Conservation (phyloP, 2,113 vertebrate genomes). For the Stigmatopora argus region DNA sequence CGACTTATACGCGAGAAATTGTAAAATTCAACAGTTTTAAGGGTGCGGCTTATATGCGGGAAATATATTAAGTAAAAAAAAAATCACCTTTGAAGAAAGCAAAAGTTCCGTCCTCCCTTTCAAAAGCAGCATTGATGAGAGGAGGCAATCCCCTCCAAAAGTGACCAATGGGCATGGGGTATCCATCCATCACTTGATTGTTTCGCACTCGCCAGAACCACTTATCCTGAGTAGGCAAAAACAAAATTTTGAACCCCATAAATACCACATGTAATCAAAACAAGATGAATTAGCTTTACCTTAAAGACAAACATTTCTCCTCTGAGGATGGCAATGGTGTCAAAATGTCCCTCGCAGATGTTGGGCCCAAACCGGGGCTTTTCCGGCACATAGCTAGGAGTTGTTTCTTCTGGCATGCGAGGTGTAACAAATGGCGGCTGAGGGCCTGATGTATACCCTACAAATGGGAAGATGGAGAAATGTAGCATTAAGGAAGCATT, state of each 20-base stretch:
- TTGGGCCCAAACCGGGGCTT: slow-evolving; percentile 73
- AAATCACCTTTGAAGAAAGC: slow-evolving; percentile 85
- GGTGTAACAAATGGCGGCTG: slow-evolving; percentile 55
- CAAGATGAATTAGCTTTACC: slow-evolving; percentile 54
- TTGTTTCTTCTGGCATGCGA: slow-evolving; percentile 37
- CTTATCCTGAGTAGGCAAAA: slow-evolving; percentile 59
- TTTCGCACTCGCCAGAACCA: slow-evolving; percentile 89
- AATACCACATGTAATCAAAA: neutral
- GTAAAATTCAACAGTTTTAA: neutral
- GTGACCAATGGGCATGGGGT: slow-evolving; percentile 87
- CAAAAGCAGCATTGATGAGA: slow-evolving; percentile 79
- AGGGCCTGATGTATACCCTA: slow-evolving; percentile 60
- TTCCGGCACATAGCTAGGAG: slow-evolving; percentile 59
- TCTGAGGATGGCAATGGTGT: slow-evolving; percentile 80
- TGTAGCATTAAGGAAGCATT: neutral
- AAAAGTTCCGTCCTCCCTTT: slow-evolving; percentile 87
- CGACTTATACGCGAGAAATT: too few relatives aligned
- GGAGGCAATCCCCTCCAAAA: slow-evolving; percentile 84
- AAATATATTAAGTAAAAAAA: neutral
- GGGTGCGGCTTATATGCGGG: too few relatives aligned
- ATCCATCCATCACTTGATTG: slow-evolving; percentile 81
- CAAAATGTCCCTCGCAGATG: slow-evolving; percentile 87
- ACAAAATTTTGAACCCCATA: neutral
- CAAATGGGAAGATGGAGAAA: neutral
- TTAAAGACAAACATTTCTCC: slow-evolving; percentile 93